Evolutionary conservation across 2,888 invertebrate genomes (phyloP), one percentile per base, ranked within the genome.

Genomic region (Melipona bicolor): DNA sequence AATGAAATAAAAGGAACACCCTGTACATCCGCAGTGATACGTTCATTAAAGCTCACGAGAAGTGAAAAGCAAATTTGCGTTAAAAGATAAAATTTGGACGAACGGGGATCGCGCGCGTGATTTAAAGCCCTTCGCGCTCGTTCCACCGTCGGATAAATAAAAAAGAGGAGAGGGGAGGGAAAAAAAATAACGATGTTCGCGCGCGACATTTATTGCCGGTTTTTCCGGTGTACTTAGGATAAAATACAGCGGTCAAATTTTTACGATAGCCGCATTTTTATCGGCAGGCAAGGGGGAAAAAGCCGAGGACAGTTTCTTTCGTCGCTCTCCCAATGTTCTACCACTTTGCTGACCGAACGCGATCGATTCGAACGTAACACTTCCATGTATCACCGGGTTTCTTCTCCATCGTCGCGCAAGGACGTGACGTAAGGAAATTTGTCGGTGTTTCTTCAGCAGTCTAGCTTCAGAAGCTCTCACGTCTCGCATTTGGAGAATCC

Each of bases 191-290:
- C 5, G n/a, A 32, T 24, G 15, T n/a, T 15, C 32, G 32, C 32
- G 69, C 4, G 9, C 4, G n/a, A 17, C 54, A 19, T 70, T 70
- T 70, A 56, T 56, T 17, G 69, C 61, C 27, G n/a, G 49, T 9
- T 61, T 11, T 32, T n/a, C 27, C 17, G 6, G 21, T 21, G 17
- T 17, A 36, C 32, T 19, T 19, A 32, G 49, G 62, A 73, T 36
- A 24, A 64, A 73, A 73, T 64, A 36, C 52, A 24, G 36, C 36
- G 50, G 64, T n/a, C 3, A 64, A 64, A 73, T 64, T 73, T 73
- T 73, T 64, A 64, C 32, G 19, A 32, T n/a, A 19, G 13, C 36
- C 43, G 9, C 9, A 43, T 43, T 32, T 32, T 64, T 64, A 52
- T 73, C 32, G 52, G 19, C 21, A 4, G 15, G 15, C 36, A 56